A percentile compares a stretch with the other conserved stretches of the same genome.
phyloP scores from a whole-genome alignment of 2,797 vertebrate genomes.

The Stomatorhinus walkeri region DNA sequence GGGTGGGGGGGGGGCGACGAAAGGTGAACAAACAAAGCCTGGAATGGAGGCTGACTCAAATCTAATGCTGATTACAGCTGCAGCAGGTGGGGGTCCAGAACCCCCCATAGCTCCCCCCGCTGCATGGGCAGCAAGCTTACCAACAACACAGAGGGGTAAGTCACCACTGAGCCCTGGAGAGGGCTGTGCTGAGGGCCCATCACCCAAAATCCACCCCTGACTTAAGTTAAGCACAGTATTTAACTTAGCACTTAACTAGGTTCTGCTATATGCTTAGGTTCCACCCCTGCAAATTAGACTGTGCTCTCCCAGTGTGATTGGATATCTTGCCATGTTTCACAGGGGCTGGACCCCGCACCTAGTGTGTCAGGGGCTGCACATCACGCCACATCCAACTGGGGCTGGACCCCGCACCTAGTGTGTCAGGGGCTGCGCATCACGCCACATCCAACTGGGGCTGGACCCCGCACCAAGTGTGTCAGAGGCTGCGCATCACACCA shows the following conservation, averaged over 20 bases:
- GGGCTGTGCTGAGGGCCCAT: neutral
- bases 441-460: neutral
- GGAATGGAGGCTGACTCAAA: constrained; percentile 5
- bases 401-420: neutral
- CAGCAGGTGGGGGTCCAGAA: constrained; percentile 32
- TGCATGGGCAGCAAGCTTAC: neutral
- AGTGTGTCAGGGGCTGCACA: neutral
- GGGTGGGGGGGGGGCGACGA: neutral
- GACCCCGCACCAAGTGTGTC: neutral
- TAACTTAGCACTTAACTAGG: neutral
- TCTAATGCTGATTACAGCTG: constrained; percentile 32
- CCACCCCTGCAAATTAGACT: neutral
- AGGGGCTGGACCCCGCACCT: neutral
- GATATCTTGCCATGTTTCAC: neutral
- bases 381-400: neutral
- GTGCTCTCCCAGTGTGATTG: neutral
- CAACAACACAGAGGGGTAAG: neutral
- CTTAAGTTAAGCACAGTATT: neutral
- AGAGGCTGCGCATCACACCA: neutral
- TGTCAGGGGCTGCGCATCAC: neutral
- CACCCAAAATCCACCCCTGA: neutral
- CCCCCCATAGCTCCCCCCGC: neutral
- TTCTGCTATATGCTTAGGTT: neutral
- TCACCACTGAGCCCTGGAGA: neutral
- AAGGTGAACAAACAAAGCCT: constrained; percentile 5